Evolutionary conservation across 2,888 invertebrate species (phyloP).

Genomic region (Aphidius colemani): DNA sequence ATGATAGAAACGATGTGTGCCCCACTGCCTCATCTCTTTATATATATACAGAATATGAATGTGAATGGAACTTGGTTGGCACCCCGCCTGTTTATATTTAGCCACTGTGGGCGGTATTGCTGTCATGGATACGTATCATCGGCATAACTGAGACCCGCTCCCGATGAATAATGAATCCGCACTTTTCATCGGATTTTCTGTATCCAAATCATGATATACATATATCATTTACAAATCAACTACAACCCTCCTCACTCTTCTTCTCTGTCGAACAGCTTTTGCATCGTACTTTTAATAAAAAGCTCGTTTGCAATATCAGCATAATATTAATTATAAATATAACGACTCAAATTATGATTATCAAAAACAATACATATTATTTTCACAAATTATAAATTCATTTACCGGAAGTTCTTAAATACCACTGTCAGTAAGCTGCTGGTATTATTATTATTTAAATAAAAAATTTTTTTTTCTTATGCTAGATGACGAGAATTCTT

Average conservation of each 20-base stretch:
- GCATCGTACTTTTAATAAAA: neutral
- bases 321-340: neutral
- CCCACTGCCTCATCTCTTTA: slow-evolving; percentile 20
- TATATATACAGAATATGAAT: slow-evolving; percentile 42
- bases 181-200: slow-evolving; percentile 40
- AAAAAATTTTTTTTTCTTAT: too few relatives aligned
- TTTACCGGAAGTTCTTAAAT: too few relatives aligned
- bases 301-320: neutral
- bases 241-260: neutral
- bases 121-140: slow-evolving; percentile 61
- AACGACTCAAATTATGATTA: neutral
- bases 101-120: slow-evolving; percentile 60
- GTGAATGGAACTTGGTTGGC: slow-evolving; percentile 59
- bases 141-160: slow-evolving; percentile 56
- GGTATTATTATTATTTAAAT: too few relatives aligned
- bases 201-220: slow-evolving; percentile 2
- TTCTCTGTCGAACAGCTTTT: too few relatives aligned
- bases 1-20: slow-evolving; percentile 12
- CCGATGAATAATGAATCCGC: slow-evolving; percentile 58
- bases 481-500: too few relatives aligned
- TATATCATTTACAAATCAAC: neutral
- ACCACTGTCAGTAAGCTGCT: too few relatives aligned
- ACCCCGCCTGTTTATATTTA: slow-evolving; percentile 61
- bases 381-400: too few relatives aligned
- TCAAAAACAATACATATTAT: too few relatives aligned